Percentiles rank a stretch among this genome's conserved stretches.
Evolutionary conservation across 2,888 invertebrate species (phyloP).

Genomic region (Lithophane semibrunnea): DNA sequence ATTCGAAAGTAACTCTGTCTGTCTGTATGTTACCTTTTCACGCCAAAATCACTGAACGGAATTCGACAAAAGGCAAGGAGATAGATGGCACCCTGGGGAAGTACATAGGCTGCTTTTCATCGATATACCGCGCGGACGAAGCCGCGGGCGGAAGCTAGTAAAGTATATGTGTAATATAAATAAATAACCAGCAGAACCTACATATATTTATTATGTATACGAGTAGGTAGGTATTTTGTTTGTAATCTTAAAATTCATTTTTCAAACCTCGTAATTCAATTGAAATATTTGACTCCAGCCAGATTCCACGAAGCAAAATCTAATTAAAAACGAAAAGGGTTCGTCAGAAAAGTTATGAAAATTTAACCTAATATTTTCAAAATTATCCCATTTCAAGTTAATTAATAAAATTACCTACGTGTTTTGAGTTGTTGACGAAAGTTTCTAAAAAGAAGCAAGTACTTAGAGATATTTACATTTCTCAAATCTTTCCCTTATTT

Average conservation of each 20-base stretch:
- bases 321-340: slow-evolving; percentile 46
- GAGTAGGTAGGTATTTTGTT: too few species aligned
- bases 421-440: neutral
- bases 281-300: neutral
- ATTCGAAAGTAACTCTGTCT: too few species aligned
- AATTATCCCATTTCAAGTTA: neutral
- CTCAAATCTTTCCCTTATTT: slow-evolving; percentile 1
- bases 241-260: neutral
- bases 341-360: slow-evolving; percentile 24
- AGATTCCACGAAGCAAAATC: neutral
- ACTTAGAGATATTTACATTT: neutral
- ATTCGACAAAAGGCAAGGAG: too few species aligned
- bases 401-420: neutral
- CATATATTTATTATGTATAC: neutral
- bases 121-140: too few species aligned
- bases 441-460: neutral
- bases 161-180: too few species aligned
- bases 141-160: too few species aligned
- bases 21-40: too few species aligned
- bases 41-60: too few species aligned
- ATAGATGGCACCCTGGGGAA: too few species aligned
- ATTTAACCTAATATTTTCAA: neutral
- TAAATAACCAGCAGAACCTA: too few species aligned
- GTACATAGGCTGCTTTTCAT: too few species aligned
- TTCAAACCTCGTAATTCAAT: slow-evolving; percentile 16